Evolutionary conservation across 1,140 invertebrate species (phyloP).

Genomic region (Drosophila miranda): DNA sequence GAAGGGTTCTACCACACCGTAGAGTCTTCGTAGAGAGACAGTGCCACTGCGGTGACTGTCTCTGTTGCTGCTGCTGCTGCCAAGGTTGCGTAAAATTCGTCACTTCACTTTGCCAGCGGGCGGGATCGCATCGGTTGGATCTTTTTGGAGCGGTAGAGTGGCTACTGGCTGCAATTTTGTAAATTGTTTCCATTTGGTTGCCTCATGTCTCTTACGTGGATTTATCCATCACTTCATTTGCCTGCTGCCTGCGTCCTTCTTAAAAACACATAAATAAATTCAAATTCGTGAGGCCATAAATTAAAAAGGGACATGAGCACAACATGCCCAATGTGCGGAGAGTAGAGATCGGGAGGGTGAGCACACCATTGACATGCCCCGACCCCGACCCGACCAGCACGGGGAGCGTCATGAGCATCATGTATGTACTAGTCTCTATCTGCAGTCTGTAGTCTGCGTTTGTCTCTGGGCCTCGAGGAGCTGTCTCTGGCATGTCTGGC

Average conservation of each 20-base stretch:
- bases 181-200: slow-evolving; percentile 63
- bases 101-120: slow-evolving; percentile 69
- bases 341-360: slow-evolving; percentile 11
- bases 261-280: slow-evolving; percentile 56
- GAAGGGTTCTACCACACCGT: slow-evolving; percentile 54
- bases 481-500: slow-evolving; percentile 32
- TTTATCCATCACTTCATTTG: slow-evolving; percentile 51
- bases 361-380: slow-evolving; percentile 62
- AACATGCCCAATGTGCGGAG: slow-evolving; percentile 28
- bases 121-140: slow-evolving; percentile 8
- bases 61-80: no score
- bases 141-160: slow-evolving; percentile 4
- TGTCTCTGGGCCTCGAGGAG: slow-evolving; percentile 20
- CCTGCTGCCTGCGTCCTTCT: not conserved
- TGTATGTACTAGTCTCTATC: no score
- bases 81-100: slow-evolving; percentile 69
- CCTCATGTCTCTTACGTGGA: slow-evolving; percentile 45
- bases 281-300: slow-evolving; percentile 75
- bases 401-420: no score
- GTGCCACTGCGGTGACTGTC: slow-evolving; percentile 1
- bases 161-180: slow-evolving; percentile 59
- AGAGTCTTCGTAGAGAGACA: slow-evolving; percentile 36
- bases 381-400: not conserved
- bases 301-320: slow-evolving; percentile 75
- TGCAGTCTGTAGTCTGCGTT: no score